phyloP scores from a whole-genome alignment of 2,888 invertebrate species.

The Leucoptera coffeella region DNA sequence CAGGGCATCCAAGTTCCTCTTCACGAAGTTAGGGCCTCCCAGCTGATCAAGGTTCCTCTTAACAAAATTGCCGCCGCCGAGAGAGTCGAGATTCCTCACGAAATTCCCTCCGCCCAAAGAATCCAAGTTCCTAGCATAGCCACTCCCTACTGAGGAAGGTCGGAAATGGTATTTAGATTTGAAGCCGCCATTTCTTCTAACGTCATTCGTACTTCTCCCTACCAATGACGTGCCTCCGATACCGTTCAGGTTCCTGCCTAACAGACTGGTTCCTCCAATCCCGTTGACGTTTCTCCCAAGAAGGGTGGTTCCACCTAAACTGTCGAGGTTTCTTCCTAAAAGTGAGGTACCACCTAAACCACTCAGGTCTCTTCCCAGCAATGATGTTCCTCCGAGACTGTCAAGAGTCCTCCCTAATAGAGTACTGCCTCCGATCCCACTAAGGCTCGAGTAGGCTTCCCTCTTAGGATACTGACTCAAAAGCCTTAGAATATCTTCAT shows the following conservation, averaged over 20 bases:
- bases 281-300: conserved; percentile 8
- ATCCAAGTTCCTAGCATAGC: conserved; percentile 34
- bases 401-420: conserved; percentile 7
- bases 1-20: conserved; percentile 13
- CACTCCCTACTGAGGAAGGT: conserved; percentile 19
- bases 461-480: conserved; percentile 11
- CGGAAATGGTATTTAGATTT: no score
- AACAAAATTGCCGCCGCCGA: conserved; percentile 46
- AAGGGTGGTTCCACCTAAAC: conserved; percentile 10
- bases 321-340: conserved; percentile 10
- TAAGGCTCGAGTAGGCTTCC: conserved; percentile 13
- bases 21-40: conserved; percentile 16
- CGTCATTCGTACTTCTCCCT: background rate
- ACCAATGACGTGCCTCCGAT: no score
- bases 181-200: conserved; percentile 4
- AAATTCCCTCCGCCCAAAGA: conserved; percentile 36
- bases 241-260: conserved; percentile 5
- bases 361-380: conserved; percentile 7
- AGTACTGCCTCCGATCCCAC: conserved; percentile 9
- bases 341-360: conserved; percentile 15
- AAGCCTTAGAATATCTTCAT: no score
- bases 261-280: conserved; percentile 3
- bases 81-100: conserved; percentile 35
- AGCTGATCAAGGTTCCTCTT: conserved; percentile 23
- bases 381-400: conserved; percentile 5